Conservation (phyloP, 2,113 vertebrate genomes). For the Halcyon senegalensis region DNA sequence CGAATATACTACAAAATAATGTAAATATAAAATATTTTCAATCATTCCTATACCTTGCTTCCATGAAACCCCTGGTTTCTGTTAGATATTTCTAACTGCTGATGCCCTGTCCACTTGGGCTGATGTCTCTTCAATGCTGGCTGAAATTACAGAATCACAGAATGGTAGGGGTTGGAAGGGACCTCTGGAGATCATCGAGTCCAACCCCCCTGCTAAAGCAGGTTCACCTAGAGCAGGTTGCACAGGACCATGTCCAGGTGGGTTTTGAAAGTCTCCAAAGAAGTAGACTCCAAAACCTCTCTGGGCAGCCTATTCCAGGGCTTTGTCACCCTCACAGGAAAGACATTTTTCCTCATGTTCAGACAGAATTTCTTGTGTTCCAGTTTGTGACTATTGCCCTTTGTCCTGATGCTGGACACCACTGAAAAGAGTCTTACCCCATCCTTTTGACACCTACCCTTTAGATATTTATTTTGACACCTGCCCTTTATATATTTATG, state of each 20-base stretch:
- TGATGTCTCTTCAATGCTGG: background rate
- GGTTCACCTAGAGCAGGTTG: background rate
- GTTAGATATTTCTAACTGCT: conserved; percentile 19
- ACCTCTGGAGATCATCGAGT: background rate
- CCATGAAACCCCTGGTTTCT: background rate
- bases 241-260: background rate
- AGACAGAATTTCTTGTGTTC: background rate
- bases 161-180: background rate
- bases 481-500: background rate
- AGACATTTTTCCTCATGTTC: background rate
- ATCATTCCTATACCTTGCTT: background rate
- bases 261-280: background rate
- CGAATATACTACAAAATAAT: background rate
- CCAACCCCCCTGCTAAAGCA: background rate
- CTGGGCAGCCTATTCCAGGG: background rate
- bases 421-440: background rate
- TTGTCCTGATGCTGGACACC: background rate
- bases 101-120: background rate
- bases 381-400: background rate
- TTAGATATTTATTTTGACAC: background rate
- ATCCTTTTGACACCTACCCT: background rate
- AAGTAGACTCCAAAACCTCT: background rate
- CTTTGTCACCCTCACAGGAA: background rate
- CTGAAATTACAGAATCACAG: background rate
- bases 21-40: background rate